A percentile compares a stretch with the other conserved stretches of the same genome.
Conservation (phyloP, 2,113 vertebrate species). For the Tupaia tana region DNA sequence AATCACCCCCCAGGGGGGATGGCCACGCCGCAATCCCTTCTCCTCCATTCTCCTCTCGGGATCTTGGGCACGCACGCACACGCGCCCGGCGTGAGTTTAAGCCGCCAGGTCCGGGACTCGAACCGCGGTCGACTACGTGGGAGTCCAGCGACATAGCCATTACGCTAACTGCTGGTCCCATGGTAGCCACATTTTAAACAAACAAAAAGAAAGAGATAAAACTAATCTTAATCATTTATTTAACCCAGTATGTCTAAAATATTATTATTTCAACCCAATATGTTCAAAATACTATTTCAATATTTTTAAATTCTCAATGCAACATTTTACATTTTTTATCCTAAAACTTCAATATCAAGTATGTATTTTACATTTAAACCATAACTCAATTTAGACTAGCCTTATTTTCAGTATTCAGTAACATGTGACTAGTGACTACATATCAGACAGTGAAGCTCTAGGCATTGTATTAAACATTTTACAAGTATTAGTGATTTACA, state of each 20-base stretch:
- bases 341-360: not conserved
- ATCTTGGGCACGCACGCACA: too few relatives aligned
- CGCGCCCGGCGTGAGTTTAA: too few relatives aligned
- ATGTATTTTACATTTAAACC: not conserved
- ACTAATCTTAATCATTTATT: not conserved
- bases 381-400: not conserved
- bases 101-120: too few relatives aligned
- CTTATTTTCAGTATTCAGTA: not conserved
- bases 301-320: slow-evolving; percentile 18
- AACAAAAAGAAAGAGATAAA: not conserved
- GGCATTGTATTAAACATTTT: not conserved
- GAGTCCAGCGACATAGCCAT: too few relatives aligned
- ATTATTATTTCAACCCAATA: not conserved
- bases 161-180: too few relatives aligned
- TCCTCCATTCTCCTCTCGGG: too few relatives aligned
- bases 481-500: not conserved
- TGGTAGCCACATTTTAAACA: not conserved
- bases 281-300: not conserved
- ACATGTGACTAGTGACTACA: not conserved
- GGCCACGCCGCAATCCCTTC: too few relatives aligned
- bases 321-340: not conserved
- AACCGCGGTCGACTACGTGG: too few relatives aligned
- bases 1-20: too few relatives aligned
- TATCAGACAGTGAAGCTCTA: not conserved
- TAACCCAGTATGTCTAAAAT: not conserved